These are phyloP conservation scores for Albula glossodonta DNA, from an alignment of 2,113 vertebrate genomes.

Conservation along the genomic window DNA sequence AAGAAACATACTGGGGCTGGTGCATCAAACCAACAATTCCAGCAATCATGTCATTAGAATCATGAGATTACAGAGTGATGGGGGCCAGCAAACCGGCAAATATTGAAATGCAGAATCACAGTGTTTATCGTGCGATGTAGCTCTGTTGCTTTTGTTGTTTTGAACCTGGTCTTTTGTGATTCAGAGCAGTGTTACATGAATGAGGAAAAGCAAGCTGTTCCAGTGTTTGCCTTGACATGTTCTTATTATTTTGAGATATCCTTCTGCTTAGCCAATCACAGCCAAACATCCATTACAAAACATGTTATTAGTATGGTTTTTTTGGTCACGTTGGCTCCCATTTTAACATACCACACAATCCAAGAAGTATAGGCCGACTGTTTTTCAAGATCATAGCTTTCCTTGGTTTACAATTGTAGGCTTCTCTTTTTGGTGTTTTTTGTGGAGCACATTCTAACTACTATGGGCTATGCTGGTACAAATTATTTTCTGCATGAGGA, in stretches of 20 bases:
- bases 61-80: background rate
- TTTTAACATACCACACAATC: background rate
- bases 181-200: background rate
- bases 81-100: background rate
- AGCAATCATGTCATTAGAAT: background rate
- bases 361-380: background rate
- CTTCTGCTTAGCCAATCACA: background rate
- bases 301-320: slow-evolving; percentile 3
- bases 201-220: background rate
- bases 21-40: background rate
- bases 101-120: background rate
- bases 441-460: background rate
- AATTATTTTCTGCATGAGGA: slow-evolving; percentile 7
- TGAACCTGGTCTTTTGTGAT: background rate
- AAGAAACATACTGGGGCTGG: background rate
- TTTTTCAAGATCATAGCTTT: background rate
- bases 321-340: background rate
- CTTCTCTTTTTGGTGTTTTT: background rate
- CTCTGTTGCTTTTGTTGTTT: background rate
- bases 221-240: background rate
- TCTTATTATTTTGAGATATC: background rate
- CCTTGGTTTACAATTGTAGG: background rate
- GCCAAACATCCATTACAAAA: background rate
- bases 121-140: background rate
- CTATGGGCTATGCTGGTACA: background rate